These are phyloP conservation scores for Pachycephus smyrnensis DNA, from an alignment of 2,888 invertebrate genomes.

Conservation along the genomic window DNA sequence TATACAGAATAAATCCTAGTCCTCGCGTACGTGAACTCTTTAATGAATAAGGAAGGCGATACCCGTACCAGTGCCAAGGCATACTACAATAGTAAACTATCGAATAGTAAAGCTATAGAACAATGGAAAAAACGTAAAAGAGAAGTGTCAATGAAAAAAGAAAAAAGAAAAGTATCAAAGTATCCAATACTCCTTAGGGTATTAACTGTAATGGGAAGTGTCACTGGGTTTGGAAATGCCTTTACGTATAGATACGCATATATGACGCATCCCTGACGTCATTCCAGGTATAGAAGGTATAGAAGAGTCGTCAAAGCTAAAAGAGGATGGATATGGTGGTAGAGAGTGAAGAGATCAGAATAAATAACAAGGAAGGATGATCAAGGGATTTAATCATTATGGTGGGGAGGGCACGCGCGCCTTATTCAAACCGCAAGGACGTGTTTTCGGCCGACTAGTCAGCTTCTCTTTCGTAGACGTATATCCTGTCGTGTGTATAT, in stretches of 20 bases:
- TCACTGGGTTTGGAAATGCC: neutral
- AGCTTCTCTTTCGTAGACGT: neutral
- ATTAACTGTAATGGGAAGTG: neutral
- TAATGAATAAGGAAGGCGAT: neutral
- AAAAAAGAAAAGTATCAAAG: neutral
- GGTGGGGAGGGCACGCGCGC: constrained; percentile 31
- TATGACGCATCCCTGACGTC: constrained; percentile 54
- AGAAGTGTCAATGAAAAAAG: neutral
- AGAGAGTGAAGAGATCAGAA: neutral
- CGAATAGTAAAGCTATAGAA: neutral
- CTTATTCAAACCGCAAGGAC: constrained; percentile 57
- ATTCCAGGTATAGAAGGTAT: constrained; percentile 22
- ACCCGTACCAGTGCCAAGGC: neutral
- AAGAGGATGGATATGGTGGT: neutral
- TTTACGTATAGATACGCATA: neutral
- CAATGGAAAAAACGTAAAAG: neutral
- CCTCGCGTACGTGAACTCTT: neutral
- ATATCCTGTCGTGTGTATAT: neutral
- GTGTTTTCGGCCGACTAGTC: constrained; percentile 7
- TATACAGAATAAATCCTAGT: neutral
- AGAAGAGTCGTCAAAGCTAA: neutral
- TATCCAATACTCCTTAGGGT: neutral
- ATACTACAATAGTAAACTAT: neutral
- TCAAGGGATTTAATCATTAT: neutral
- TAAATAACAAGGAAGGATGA: neutral